phyloP scores from a whole-genome alignment of 2,797 vertebrate species.

The Notoglanidium macrostoma region DNA sequence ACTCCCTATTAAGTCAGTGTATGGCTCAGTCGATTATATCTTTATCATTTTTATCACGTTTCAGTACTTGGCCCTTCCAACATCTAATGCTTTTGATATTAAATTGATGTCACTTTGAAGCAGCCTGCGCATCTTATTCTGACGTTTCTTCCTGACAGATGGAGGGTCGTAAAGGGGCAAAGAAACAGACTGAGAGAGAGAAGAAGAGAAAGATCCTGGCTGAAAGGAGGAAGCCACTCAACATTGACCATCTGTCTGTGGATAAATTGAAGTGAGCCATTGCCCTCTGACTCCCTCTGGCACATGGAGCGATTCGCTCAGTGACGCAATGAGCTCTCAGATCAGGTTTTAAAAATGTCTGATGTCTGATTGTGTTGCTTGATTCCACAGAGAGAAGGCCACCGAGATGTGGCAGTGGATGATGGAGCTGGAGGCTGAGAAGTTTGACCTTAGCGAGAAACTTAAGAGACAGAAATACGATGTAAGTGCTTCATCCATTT shows the following conservation, averaged over 20 bases:
- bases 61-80: background rate
- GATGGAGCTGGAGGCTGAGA: constrained; percentile 75
- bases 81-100: constrained; percentile 21
- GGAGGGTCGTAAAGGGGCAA: constrained; percentile 72
- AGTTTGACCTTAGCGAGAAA: constrained; percentile 73
- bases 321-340: background rate
- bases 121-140: background rate
- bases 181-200: constrained; percentile 79
- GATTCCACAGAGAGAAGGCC: constrained; percentile 70
- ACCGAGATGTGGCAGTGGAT: constrained; percentile 75
- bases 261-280: constrained; percentile 74
- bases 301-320: background rate
- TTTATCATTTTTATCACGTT: background rate
- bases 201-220: constrained; percentile 79
- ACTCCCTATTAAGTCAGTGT: background rate
- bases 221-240: constrained; percentile 73
- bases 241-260: constrained; percentile 71
- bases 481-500: constrained; percentile 62
- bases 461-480: constrained; percentile 80
- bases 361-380: constrained; percentile 36
- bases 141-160: constrained; percentile 58
- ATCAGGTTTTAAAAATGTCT: constrained; percentile 15
- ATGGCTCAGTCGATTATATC: background rate
- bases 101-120: constrained; percentile 19
- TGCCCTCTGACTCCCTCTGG: constrained; percentile 11